These are phyloP conservation scores for Trichogramma dendrolimi DNA, from an alignment of 2,888 invertebrate species.

Conservation along the genomic window DNA sequence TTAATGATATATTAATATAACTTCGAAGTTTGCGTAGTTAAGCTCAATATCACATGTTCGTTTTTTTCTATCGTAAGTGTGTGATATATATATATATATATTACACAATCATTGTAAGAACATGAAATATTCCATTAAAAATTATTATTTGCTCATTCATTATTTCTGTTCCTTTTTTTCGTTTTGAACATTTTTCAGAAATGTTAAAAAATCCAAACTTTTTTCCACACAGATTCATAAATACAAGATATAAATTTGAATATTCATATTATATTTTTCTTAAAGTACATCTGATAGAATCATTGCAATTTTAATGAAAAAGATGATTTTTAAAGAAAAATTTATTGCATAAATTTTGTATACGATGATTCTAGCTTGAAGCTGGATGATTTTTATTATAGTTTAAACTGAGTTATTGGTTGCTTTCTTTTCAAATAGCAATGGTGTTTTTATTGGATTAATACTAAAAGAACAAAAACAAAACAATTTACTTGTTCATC, in stretches of 20 bases:
- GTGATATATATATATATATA: conserved; percentile 22
- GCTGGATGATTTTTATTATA: no score
- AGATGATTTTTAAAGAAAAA: conserved; percentile 27
- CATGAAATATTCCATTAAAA: conserved; percentile 39
- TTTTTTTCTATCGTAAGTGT: conserved; percentile 31
- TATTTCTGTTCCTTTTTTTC: conserved; percentile 32
- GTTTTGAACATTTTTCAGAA: conserved; percentile 15
- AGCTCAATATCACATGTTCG: conserved; percentile 39
- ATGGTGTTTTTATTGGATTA: conserved; percentile 29
- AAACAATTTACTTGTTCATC: no score
- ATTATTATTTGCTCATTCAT: conserved; percentile 37
- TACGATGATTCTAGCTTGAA: background rate
- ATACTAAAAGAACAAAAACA: conserved; percentile 7
- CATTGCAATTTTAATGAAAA: conserved; percentile 18
- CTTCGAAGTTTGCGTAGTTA: conserved; percentile 44
- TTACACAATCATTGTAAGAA: conserved; percentile 38
- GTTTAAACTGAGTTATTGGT: no score
- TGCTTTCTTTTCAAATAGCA: conserved; percentile 16
- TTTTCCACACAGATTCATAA: conserved; percentile 1
- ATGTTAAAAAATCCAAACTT: conserved; percentile 14
- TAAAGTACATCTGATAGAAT: conserved; percentile 27
- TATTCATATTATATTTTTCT: conserved; percentile 17
- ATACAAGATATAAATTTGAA: conserved; percentile 2
- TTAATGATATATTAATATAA: conserved; percentile 38
- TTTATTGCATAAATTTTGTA: conserved; percentile 23